A percentile compares a stretch with the other conserved stretches of the same genome.
Evolutionary conservation across 2,888 invertebrate genomes (phyloP).

Genomic region (Andrena chrysosceles): DNA sequence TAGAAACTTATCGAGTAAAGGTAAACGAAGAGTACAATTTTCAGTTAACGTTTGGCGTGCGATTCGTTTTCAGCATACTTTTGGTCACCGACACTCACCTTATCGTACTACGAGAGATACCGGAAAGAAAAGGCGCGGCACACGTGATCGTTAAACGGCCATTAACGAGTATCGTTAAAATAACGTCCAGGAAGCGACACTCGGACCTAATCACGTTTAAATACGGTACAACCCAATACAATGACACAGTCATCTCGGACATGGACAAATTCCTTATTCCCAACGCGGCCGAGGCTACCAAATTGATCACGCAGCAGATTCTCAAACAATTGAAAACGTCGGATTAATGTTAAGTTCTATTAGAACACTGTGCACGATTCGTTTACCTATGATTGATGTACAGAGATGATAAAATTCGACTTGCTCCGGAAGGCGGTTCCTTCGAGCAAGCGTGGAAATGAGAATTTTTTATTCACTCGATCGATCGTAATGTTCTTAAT

Average conservation of each 20-base stretch:
- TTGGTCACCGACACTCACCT: slow-evolving; percentile 95
- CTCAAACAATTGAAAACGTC: slow-evolving; percentile 87
- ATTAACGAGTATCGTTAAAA: slow-evolving; percentile 96
- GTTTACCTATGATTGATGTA: slow-evolving; percentile 35
- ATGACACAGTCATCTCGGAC: slow-evolving; percentile 93
- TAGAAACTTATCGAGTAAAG: slow-evolving; percentile 12
- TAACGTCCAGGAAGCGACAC: slow-evolving; percentile 97
- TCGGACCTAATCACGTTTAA: slow-evolving; percentile 99
- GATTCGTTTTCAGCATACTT: slow-evolving; percentile 88
- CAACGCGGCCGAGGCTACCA: slow-evolving; percentile 95
- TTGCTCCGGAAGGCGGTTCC: slow-evolving; percentile 26
- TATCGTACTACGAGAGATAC: slow-evolving; percentile 93
- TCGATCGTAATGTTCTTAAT: slow-evolving; percentile 19
- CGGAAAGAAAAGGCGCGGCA: slow-evolving; percentile 91
- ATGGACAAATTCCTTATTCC: slow-evolving; percentile 97
- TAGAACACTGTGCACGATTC: slow-evolving; percentile 15
- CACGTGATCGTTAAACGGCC: slow-evolving; percentile 95
- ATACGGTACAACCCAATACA: slow-evolving; percentile 93
- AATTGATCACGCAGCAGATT: slow-evolving; percentile 95
- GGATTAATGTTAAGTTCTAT: slow-evolving; percentile 69
- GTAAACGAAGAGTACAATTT: slow-evolving; percentile 6
- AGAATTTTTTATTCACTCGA: slow-evolving; percentile 42
- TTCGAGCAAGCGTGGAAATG: not conserved
- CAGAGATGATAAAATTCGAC: slow-evolving; percentile 36
- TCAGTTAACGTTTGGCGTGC: not conserved